These are phyloP conservation scores for Montipora cactus DNA, from an alignment of 64 coral and sea anemone species.

Conservation along the genomic window DNA sequence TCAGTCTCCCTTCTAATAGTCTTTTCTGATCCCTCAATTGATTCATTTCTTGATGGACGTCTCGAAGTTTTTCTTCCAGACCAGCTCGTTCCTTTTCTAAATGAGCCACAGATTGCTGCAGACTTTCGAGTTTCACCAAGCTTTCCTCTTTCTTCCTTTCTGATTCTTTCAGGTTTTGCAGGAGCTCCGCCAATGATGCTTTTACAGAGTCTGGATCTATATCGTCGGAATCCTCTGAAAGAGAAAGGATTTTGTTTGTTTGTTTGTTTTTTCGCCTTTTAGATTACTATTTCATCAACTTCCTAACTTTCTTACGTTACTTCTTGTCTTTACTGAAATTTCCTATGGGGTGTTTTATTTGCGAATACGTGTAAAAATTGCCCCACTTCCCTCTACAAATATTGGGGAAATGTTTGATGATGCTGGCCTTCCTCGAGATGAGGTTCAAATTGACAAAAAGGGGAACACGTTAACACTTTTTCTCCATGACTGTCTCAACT, in stretches of 20 bases:
- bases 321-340: no score
- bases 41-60: slow-evolving; percentile 72
- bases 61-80: slow-evolving; percentile 52
- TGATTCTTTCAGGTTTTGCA: slow-evolving; percentile 85
- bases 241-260: background rate
- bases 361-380: no score
- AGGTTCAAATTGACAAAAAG: no score
- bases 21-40: slow-evolving; percentile 78
- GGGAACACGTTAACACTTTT: no score
- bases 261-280: background rate
- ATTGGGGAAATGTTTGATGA: no score
- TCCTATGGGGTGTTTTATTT: no score
- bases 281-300: no score
- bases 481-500: no score
- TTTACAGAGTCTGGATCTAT: slow-evolving; percentile 82
- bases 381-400: no score
- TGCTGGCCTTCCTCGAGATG: no score
- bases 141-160: slow-evolving; percentile 80
- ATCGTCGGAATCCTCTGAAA: slow-evolving; percentile 82
- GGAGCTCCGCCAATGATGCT: slow-evolving; percentile 52
- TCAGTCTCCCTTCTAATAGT: slow-evolving; percentile 65
- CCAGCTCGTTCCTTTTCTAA: slow-evolving; percentile 69
- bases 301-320: no score
- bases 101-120: slow-evolving; percentile 58
- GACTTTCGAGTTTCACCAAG: slow-evolving; percentile 58